Evolutionary conservation across 1,140 invertebrate genomes (phyloP).

Genomic region (Polypedilum pembai): DNA sequence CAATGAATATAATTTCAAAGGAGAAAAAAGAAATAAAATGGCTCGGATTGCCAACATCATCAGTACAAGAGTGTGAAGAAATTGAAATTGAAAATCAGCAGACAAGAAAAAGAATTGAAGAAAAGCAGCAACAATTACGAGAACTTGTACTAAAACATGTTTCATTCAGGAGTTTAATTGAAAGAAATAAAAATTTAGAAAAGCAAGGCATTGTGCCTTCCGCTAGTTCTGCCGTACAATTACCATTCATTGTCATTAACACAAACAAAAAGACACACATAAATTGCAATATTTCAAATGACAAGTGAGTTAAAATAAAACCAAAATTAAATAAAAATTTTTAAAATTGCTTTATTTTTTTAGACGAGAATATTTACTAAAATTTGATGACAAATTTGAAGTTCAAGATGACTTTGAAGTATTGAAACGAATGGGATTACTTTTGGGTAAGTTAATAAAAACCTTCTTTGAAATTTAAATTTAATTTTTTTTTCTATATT

Average conservation of each 20-base stretch:
- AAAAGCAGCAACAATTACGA: constrained; percentile 90
- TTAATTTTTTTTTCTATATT: too few species aligned
- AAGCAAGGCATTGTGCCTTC: constrained; percentile 69
- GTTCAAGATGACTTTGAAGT: constrained; percentile 99
- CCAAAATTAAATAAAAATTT: too few species aligned
- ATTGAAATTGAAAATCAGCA: constrained; percentile 85
- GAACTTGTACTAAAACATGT: constrained; percentile 94
- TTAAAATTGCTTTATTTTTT: too few species aligned
- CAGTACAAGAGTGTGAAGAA: constrained; percentile 79
- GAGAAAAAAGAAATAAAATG: constrained; percentile 99
- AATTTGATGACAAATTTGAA: constrained; percentile 98
- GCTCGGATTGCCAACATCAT: constrained; percentile 97
- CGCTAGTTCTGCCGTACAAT: constrained; percentile 83
- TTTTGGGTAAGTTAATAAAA: constrained; percentile 48
- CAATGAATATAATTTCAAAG: constrained; percentile 99
- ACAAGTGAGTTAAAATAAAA: constrained; percentile 69
- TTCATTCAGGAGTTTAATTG: constrained; percentile 91
- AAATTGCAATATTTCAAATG: constrained; percentile 98
- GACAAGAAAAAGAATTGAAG: constrained; percentile 79
- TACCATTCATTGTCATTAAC: constrained; percentile 98
- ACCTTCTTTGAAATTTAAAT: too few species aligned
- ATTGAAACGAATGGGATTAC: constrained; percentile 88
- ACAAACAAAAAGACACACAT: constrained; percentile 97
- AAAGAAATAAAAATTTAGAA: constrained; percentile 78
- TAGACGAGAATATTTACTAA: constrained; percentile 92